Evolutionary conservation across 2,113 vertebrate genomes (phyloP).

Genomic region (Eptesicus fuscus): DNA sequence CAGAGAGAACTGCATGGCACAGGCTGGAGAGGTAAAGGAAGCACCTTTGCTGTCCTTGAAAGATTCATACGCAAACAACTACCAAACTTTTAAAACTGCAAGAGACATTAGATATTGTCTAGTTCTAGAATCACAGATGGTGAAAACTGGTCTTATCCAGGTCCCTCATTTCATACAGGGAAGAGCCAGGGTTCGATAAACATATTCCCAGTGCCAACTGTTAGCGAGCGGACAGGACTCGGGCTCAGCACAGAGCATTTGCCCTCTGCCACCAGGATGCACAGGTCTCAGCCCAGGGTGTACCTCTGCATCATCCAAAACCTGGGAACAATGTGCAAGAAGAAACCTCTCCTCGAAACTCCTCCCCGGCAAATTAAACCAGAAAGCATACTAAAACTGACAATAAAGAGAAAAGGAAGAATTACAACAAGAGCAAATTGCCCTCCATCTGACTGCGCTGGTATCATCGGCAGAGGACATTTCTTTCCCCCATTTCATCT

Average conservation of each 20-base stretch:
- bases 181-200: background rate
- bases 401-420: background rate
- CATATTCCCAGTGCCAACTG: accelerated
- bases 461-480: background rate
- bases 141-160: background rate
- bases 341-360: background rate
- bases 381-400: background rate
- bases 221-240: accelerated
- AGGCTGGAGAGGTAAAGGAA: background rate
- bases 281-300: background rate
- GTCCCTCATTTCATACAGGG: background rate
- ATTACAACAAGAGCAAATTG: background rate
- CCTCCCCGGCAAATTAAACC: background rate
- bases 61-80: background rate
- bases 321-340: background rate
- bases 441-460: background rate
- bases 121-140: background rate
- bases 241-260: no score
- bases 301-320: background rate
- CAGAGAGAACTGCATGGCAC: background rate
- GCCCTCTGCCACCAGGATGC: no score
- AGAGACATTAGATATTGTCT: background rate
- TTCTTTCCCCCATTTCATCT: background rate
- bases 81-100: background rate
- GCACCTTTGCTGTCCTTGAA: background rate